Percentiles rank a stretch among this genome's conserved stretches.
phyloP scores from a whole-genome alignment of 2,888 invertebrate genomes.

The Agonopterix alstromeriana region DNA sequence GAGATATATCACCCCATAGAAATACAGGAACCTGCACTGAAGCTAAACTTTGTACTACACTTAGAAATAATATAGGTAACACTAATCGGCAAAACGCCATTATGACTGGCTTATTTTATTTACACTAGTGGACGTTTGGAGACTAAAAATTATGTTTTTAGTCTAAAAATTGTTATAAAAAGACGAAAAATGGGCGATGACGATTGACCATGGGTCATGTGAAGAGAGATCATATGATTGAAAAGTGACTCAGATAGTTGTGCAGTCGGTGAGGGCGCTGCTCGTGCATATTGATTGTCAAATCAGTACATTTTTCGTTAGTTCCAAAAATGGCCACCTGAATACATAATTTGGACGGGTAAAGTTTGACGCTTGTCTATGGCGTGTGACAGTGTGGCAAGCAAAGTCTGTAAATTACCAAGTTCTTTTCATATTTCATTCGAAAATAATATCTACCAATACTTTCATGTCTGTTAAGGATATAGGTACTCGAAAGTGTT shows the following conservation, averaged over 20 bases:
- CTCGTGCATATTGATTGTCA: neutral
- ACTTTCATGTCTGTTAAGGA: no score
- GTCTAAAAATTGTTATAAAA: slow-evolving; percentile 53
- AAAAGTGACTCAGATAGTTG: neutral
- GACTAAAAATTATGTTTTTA: slow-evolving; percentile 48
- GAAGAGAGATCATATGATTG: slow-evolving; percentile 72
- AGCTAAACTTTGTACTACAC: slow-evolving; percentile 43
- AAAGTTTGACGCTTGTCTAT: slow-evolving; percentile 53
- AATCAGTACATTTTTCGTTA: neutral
- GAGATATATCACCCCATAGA: slow-evolving; percentile 71
- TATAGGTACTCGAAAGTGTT: no score
- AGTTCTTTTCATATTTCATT: no score
- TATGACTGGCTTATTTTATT: slow-evolving; percentile 26
- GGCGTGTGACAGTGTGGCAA: slow-evolving; percentile 23
- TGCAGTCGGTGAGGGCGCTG: neutral
- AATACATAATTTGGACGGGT: neutral
- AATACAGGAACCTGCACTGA: slow-evolving; percentile 75
- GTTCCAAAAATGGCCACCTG: neutral
- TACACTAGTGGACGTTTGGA: slow-evolving; percentile 51
- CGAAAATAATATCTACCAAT: no score
- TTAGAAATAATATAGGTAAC: slow-evolving; percentile 56
- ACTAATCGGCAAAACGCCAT: slow-evolving; percentile 68
- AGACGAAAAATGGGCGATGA: slow-evolving; percentile 52
- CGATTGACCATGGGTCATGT: slow-evolving; percentile 67
- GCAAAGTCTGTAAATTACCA: no score